These are phyloP conservation scores for Campaea margaritaria DNA, from an alignment of 2,888 invertebrate species.

Conservation along the genomic window DNA sequence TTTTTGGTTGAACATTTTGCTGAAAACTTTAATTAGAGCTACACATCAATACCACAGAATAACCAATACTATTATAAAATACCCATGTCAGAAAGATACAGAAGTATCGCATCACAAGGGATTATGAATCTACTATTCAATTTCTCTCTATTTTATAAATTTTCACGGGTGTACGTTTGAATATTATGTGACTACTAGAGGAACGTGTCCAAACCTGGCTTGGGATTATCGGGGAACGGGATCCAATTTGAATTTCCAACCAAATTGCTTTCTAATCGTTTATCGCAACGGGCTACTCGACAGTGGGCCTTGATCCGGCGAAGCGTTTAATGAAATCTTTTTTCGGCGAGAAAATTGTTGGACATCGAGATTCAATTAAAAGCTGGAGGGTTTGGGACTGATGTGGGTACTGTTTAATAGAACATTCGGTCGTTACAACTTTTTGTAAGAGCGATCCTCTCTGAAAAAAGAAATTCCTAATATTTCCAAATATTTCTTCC, in stretches of 20 bases:
- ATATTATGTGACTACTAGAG: conserved; percentile 24
- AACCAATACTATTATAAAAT: no score
- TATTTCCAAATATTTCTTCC: not conserved
- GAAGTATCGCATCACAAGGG: not conserved
- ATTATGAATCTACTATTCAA: not conserved
- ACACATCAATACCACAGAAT: no score
- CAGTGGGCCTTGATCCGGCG: conserved; percentile 38
- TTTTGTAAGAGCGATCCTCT: not conserved
- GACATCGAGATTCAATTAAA: conserved; percentile 42
- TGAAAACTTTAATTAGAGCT: no score
- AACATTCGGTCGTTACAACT: conserved; percentile 8
- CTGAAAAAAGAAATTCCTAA: not conserved
- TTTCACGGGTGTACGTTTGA: conserved; percentile 23
- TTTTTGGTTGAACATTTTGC: no score
- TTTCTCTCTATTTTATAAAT: not conserved
- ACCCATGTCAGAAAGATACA: not conserved
- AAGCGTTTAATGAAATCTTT: conserved; percentile 49
- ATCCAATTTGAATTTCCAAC: conserved; percentile 53
- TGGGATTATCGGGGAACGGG: conserved; percentile 48
- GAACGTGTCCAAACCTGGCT: conserved; percentile 40
- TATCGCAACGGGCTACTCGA: conserved; percentile 47
- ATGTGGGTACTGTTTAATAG: conserved; percentile 20
- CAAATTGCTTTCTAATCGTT: conserved; percentile 55
- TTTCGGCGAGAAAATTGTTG: conserved; percentile 42
- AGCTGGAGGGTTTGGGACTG: conserved; percentile 39